Base-by-base conservation (phyloP, 2,113 vertebrate species). In the Aix galericulata region DNA sequence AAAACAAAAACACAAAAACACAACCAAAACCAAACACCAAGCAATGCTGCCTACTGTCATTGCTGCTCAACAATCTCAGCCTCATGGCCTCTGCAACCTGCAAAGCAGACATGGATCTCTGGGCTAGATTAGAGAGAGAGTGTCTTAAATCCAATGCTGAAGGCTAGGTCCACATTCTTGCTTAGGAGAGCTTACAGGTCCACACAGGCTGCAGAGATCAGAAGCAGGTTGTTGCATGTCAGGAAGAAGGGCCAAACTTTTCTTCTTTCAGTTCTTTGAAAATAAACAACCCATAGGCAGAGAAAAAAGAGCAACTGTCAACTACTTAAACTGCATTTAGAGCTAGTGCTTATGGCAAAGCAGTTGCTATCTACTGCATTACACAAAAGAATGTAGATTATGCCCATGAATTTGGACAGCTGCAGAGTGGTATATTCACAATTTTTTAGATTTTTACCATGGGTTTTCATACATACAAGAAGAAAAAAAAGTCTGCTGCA, bases 131-230 rank as follows among this genome's bases (percentile, higher is more conserved):
- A 73, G 32, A 84, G 63, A 87, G 31, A 38, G 1, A 79, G 46
- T 11, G 38, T 52, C 69, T 87, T 60, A 72, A 91, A 85, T 85
- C 46, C 26, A 56, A 32, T 40, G 79, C 90, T 96, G 58, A 81
- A 89, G 88, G 92, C 88, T 76, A 89, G 85, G 89, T 76, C 78
- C 58, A 46, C 4, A 0, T 3, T 22, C n/a, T 5, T 79, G 79
- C 71, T 73, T 32, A 56, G 93, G 82, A 85, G 25, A 93, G 48
- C 34, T 82, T 29, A 36, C 26, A 73, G 58, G 26, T 32, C 85
- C 63, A 87, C 0, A 0, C 32, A 78, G 93, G 78, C 84, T 87
- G 78, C 66, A 85, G 82, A 91, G 44, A 46, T 56, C 0, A 0
- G 26, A 82, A 32, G 44, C 79, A 56, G 48, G 79, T 21, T 93